These are phyloP conservation scores for Sebastes vulpes DNA, from an alignment of 2,797 vertebrate species.

Conservation along the genomic window DNA sequence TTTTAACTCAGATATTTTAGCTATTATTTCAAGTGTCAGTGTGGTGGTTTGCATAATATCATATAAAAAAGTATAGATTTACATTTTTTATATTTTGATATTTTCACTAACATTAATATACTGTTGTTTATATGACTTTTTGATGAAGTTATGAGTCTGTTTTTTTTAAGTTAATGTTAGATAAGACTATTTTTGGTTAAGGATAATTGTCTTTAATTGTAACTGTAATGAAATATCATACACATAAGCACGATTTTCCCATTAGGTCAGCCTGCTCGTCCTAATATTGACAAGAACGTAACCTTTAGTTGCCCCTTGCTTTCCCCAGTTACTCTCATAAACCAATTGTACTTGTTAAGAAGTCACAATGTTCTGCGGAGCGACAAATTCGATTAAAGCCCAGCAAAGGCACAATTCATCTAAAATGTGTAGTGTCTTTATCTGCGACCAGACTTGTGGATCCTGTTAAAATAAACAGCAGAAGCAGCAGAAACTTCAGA, in stretches of 20 bases:
- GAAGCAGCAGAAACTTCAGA: slow-evolving; percentile 57
- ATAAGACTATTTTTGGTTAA: background rate
- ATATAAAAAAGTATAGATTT: background rate
- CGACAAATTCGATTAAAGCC: slow-evolving; percentile 77
- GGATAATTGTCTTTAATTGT: background rate
- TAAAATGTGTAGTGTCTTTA: slow-evolving; percentile 74
- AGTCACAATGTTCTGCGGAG: slow-evolving; percentile 82
- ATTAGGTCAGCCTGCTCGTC: slow-evolving; percentile 32
- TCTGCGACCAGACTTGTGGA: slow-evolving; percentile 69
- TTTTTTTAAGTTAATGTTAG: background rate
- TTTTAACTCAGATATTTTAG: background rate
- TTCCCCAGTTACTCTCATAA: slow-evolving; percentile 68
- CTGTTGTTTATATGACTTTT: background rate
- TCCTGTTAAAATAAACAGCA: slow-evolving; percentile 64
- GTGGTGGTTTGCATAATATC: background rate
- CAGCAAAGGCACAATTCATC: slow-evolving; percentile 71
- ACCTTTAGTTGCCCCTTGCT: slow-evolving; percentile 68
- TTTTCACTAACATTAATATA: background rate
- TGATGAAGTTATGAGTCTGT: background rate
- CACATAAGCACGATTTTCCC: slow-evolving; percentile 23
- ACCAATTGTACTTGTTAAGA: slow-evolving; percentile 80
- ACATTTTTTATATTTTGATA: background rate
- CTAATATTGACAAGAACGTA: slow-evolving; percentile 55
- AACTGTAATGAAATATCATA: slow-evolving; percentile 5
- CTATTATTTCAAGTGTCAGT: background rate